Percentiles rank a stretch among this genome's conserved stretches.
Evolutionary conservation across 2,888 invertebrate genomes (phyloP).

Genomic region (Leucophenga maculata): DNA sequence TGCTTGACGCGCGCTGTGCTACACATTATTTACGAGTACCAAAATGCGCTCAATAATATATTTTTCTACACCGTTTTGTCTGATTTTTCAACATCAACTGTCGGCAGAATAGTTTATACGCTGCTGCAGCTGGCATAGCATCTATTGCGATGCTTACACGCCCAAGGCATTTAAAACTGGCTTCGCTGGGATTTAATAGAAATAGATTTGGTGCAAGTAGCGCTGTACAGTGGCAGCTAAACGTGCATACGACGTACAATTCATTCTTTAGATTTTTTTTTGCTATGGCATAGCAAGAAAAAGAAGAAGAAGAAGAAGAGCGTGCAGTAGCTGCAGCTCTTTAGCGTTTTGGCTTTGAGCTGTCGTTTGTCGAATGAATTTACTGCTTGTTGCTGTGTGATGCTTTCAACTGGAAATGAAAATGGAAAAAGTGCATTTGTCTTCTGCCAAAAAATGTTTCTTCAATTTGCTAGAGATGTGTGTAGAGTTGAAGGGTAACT

Average conservation of each 20-base stretch:
- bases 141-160: conserved; percentile 5
- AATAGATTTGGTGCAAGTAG: background rate
- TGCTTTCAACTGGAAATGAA: conserved; percentile 38
- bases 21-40: conserved; percentile 50
- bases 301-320: background rate
- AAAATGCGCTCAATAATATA: conserved; percentile 26
- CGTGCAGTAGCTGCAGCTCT: background rate
- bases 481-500: conserved; percentile 35
- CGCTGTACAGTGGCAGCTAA: no score
- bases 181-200: conserved; percentile 17
- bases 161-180: conserved; percentile 28
- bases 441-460: conserved; percentile 39
- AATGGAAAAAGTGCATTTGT: conserved; percentile 49
- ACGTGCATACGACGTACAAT: no score
- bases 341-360: conserved; percentile 28
- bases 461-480: background rate
- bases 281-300: no score
- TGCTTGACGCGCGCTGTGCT: no score
- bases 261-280: no score
- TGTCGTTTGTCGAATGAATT: conserved; percentile 45
- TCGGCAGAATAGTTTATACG: background rate
- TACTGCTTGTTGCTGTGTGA: conserved; percentile 56
- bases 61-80: conserved; percentile 28
- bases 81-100: conserved; percentile 29
- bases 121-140: conserved; percentile 16